A percentile compares a stretch with the other conserved stretches of the same genome.
phyloP scores from a whole-genome alignment of 2,888 invertebrate genomes.

The Drosophila dives region DNA sequence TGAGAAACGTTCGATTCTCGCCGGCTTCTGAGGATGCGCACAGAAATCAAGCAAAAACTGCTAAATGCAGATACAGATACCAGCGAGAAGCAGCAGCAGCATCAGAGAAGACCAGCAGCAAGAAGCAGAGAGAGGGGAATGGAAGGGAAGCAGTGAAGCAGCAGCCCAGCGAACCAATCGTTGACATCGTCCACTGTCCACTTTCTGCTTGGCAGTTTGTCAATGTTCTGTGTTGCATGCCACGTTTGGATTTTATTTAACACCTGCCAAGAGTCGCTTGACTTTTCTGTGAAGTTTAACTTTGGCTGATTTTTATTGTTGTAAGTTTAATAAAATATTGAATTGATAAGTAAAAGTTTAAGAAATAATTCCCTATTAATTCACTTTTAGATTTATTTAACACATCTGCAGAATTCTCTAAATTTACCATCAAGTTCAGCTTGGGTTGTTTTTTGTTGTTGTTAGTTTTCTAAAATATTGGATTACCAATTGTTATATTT shows the following conservation, averaged over 20 bases:
- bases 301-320: fast-evolving
- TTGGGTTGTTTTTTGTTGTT: not conserved
- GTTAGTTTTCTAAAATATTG: not conserved
- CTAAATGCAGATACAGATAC: slow-evolving; percentile 72
- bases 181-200: slow-evolving; percentile 20
- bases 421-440: not conserved
- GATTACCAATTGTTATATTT: not conserved
- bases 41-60: slow-evolving; percentile 52
- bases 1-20: slow-evolving; percentile 45
- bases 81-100: slow-evolving; percentile 4
- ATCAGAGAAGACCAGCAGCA: too few species aligned
- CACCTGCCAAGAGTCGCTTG: not conserved
- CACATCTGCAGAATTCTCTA: too few species aligned
- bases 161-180: slow-evolving; percentile 29
- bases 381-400: too few species aligned
- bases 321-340: not conserved
- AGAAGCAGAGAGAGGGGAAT: too few species aligned
- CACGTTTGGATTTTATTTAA: slow-evolving; percentile 24
- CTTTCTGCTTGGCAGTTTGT: slow-evolving; percentile 47
- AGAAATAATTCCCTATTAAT: too few species aligned
- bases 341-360: too few species aligned
- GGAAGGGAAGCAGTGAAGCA: not conserved
- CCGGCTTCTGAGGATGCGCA: slow-evolving; percentile 19
- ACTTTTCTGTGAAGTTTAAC: not conserved
- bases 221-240: slow-evolving; percentile 52